Conservation (phyloP, 2,113 vertebrate species). For the Cebus imitator region DNA sequence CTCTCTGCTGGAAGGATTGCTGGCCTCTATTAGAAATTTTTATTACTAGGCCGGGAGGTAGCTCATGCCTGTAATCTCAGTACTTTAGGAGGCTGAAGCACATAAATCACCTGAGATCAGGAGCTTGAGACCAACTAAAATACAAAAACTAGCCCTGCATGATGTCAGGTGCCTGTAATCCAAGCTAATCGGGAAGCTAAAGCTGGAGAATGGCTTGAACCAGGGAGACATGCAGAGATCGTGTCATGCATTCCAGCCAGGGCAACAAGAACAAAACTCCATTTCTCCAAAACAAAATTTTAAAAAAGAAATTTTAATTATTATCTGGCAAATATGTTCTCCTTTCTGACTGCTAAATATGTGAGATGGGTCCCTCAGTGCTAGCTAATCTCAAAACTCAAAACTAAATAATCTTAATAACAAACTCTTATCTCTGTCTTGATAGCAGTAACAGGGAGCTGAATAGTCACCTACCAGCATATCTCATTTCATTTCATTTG, state of each 20-base stretch:
- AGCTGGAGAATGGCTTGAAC: no score
- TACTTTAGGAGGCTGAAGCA: no score
- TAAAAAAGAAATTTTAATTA: constrained; percentile 1
- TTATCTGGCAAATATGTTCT: not conserved
- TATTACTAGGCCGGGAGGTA: not conserved
- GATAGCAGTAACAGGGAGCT: not conserved
- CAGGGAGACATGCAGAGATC: no score
- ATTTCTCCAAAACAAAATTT: no score
- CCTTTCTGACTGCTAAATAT: not conserved
- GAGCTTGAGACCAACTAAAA: no score
- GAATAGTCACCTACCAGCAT: not conserved
- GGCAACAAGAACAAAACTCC: no score
- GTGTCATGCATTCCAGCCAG: no score
- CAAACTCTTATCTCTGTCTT: not conserved
- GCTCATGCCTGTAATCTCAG: no score
- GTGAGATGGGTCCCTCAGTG: not conserved
- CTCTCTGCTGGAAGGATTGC: not conserved
- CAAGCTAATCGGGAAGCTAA: no score
- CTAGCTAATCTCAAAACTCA: not conserved
- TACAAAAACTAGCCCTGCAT: no score
- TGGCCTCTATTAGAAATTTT: not conserved
- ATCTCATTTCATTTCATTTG: not conserved
- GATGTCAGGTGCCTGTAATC: no score
- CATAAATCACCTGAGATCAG: no score
- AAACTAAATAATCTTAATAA: constrained; percentile 22